These are phyloP conservation scores for Thinocorus orbignyianus DNA, from an alignment of 2,113 vertebrate genomes.

Conservation along the genomic window DNA sequence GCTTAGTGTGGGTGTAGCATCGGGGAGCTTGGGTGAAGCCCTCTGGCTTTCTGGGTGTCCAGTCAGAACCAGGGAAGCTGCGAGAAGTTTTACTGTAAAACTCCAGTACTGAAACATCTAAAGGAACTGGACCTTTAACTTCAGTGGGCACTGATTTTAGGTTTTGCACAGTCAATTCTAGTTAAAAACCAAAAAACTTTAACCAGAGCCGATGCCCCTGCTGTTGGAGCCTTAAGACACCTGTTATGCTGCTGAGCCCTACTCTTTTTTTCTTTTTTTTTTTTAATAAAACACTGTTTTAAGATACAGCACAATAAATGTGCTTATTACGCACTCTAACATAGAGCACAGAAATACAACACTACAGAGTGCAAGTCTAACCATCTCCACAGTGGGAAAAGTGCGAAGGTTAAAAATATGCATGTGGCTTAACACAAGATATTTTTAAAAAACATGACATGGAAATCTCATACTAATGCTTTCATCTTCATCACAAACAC, in stretches of 20 bases:
- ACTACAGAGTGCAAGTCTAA: constrained; percentile 73
- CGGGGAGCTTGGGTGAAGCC: neutral
- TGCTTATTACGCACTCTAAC: constrained; percentile 95
- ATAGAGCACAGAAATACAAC: constrained; percentile 89
- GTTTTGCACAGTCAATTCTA: neutral
- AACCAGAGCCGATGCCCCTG: neutral
- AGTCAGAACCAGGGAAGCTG: constrained; percentile 13
- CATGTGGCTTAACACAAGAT: constrained; percentile 40
- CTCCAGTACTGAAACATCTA: constrained; percentile 7
- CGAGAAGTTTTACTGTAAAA: neutral
- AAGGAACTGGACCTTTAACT: neutral
- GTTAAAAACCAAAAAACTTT: neutral
- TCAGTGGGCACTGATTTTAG: neutral
- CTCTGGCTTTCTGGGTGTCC: neutral
- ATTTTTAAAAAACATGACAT: constrained; percentile 38
- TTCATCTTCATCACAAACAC: neutral
- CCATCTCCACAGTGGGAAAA: constrained; percentile 65
- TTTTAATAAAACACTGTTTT: constrained; percentile 73
- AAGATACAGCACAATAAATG: constrained; percentile 85
- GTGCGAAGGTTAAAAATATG: constrained; percentile 39
- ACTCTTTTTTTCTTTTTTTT: neutral
- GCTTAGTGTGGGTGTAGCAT: neutral
- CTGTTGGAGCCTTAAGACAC: constrained; percentile 29
- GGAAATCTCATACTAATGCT: neutral
- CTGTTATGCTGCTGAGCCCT: constrained; percentile 10